phyloP scores from a whole-genome alignment of 2,888 invertebrate genomes.

The Pyrochroa serraticornis region DNA sequence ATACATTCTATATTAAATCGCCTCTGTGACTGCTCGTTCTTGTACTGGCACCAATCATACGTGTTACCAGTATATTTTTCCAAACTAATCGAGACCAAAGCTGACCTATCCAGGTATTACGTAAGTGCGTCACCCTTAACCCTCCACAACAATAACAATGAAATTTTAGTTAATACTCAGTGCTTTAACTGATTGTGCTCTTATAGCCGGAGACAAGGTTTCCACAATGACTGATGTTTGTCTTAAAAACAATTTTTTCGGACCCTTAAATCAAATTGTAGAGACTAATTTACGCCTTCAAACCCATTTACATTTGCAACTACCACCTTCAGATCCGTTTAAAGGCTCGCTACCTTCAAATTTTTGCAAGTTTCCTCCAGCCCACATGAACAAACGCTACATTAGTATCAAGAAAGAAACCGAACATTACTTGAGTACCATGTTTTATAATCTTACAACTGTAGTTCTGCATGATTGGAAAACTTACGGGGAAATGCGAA shows the following conservation, averaged over 20 bases:
- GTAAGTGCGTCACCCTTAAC: slow-evolving; percentile 52
- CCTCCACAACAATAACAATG: background rate
- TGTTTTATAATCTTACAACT: slow-evolving; percentile 96
- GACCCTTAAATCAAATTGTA: slow-evolving; percentile 81
- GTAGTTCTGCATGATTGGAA: slow-evolving; percentile 98
- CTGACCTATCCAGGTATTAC: slow-evolving; percentile 68
- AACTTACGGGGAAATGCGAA: slow-evolving; percentile 96
- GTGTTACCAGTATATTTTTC: slow-evolving; percentile 77
- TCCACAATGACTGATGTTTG: slow-evolving; percentile 55
- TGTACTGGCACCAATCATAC: slow-evolving; percentile 79
- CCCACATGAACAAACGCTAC: slow-evolving; percentile 53
- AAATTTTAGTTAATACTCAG: slow-evolving; percentile 51
- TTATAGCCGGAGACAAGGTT: slow-evolving; percentile 48
- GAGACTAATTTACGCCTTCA: slow-evolving; percentile 93
- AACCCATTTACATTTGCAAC: slow-evolving; percentile 88
- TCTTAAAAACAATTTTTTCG: slow-evolving; percentile 66
- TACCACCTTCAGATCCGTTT: slow-evolving; percentile 63
- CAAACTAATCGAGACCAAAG: slow-evolving; percentile 70
- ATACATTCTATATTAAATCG: slow-evolving; percentile 64
- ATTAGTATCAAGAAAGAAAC: slow-evolving; percentile 60
- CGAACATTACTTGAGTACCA: slow-evolving; percentile 90
- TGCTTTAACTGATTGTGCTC: slow-evolving; percentile 51
- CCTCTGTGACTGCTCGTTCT: slow-evolving; percentile 76
- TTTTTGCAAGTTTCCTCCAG: slow-evolving; percentile 49
- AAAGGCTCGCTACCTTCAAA: slow-evolving; percentile 47